These are phyloP conservation scores for Scaptomyza parva DNA, from an alignment of 2,888 invertebrate species.

Conservation along the genomic window DNA sequence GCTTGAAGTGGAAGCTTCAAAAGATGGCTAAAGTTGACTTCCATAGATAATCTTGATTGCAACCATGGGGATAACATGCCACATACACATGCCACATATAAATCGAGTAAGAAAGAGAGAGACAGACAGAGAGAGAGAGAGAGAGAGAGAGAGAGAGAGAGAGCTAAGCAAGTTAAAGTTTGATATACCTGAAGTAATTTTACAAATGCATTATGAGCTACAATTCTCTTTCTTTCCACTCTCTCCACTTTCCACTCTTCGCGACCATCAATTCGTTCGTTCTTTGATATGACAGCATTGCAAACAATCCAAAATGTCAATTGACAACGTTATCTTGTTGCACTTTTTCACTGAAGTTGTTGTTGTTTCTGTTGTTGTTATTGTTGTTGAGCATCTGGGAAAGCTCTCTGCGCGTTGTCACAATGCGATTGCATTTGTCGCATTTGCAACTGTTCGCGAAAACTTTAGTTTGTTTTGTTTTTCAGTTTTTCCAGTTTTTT, in stretches of 20 bases:
- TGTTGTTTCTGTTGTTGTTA: neutral
- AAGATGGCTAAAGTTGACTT: constrained; percentile 43
- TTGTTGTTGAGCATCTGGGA: constrained; percentile 2
- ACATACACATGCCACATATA: neutral
- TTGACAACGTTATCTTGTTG: constrained; percentile 33
- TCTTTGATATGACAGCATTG: constrained; percentile 1
- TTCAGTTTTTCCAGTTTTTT: no score
- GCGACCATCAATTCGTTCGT: neutral
- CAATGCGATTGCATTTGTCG: constrained; percentile 32
- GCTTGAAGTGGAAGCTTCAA: constrained; percentile 29
- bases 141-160: neutral
- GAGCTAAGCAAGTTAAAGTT: constrained; percentile 10
- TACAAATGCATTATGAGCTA: constrained; percentile 28
- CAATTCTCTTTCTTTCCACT: no score
- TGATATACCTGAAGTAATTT: constrained; percentile 40
- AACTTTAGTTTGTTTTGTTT: no score
- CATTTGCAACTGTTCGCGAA: constrained; percentile 19
- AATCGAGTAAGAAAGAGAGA: neutral
- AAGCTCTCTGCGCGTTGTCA: constrained; percentile 4
- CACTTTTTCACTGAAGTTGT: neutral
- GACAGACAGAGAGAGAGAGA: neutral
- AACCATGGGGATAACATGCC: constrained; percentile 34
- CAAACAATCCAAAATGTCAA: constrained; percentile 12
- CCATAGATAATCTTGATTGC: constrained; percentile 44
- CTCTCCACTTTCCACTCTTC: no score